Conservation (phyloP, 2,113 vertebrate species). For the Micromys minutus region DNA sequence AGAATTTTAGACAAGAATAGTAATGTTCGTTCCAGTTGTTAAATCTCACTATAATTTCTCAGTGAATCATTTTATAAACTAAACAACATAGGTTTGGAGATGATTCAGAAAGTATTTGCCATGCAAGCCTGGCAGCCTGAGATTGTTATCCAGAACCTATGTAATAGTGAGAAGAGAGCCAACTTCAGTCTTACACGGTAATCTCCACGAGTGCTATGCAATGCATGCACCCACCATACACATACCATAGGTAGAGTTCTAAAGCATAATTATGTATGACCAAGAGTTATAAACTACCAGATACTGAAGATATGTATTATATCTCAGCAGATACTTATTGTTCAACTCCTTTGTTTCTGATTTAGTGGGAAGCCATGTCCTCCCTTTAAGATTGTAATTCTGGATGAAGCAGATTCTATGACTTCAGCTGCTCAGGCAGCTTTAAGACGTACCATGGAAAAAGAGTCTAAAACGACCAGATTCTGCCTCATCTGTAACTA, state of each 20-base stretch:
- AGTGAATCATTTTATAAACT: neutral
- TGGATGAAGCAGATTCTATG: constrained; percentile 99
- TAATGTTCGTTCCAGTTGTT: neutral
- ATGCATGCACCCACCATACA: neutral
- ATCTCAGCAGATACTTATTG: neutral
- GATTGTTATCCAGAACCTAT: neutral
- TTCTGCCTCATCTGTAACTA: constrained; percentile 99
- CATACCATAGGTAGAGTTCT: neutral
- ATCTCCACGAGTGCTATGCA: neutral
- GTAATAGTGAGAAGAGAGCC: neutral
- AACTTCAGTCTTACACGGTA: neutral
- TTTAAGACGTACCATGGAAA: constrained; percentile 98
- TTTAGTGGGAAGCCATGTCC: constrained; percentile 94
- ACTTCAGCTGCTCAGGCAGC: constrained; percentile 96
- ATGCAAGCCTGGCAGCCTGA: neutral
- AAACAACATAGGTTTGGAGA: neutral
- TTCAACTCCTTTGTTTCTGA: constrained; percentile 51
- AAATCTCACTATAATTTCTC: neutral
- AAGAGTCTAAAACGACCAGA: constrained; percentile 95
- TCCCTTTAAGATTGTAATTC: constrained; percentile 98
- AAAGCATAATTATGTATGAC: neutral
- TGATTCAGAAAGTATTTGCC: neutral
- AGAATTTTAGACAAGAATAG: neutral
- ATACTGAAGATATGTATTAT: neutral
- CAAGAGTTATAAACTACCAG: neutral